Conservation (phyloP, 2,113 vertebrate genomes). For the Steatornis caripensis region DNA sequence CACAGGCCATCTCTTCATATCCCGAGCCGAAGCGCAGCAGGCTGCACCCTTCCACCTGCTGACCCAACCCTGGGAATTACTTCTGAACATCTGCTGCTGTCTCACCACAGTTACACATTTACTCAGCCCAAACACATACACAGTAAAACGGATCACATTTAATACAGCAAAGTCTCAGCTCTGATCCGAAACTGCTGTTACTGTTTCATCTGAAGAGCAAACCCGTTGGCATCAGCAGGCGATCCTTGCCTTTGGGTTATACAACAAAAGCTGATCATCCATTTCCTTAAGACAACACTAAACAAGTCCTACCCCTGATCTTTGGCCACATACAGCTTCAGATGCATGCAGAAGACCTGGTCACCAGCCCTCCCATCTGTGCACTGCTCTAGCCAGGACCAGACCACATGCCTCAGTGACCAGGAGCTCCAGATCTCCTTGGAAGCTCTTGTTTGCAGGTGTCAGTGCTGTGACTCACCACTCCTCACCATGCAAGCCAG, state of each 20-base stretch:
- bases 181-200: background rate
- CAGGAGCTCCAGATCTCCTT: background rate
- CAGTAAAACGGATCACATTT: background rate
- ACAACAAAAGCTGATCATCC: background rate
- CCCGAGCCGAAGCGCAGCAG: too few relatives aligned
- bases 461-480: rapidly evolving
- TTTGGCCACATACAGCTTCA: background rate
- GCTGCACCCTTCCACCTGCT: background rate
- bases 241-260: background rate
- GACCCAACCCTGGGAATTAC: too few relatives aligned
- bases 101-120: background rate
- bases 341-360: rapidly evolving
- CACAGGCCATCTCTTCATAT: too few relatives aligned
- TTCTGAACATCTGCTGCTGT: too few relatives aligned
- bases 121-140: background rate
- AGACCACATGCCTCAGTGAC: rapidly evolving
- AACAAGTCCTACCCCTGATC: background rate
- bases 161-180: background rate
- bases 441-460: background rate
- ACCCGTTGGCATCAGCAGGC: rapidly evolving
- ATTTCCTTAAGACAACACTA: background rate
- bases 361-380: too few relatives aligned
- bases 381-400: background rate
- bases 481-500: background rate
- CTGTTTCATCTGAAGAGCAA: background rate